phyloP scores from a whole-genome alignment of 2,888 invertebrate species.

The Linyphia triangularis region DNA sequence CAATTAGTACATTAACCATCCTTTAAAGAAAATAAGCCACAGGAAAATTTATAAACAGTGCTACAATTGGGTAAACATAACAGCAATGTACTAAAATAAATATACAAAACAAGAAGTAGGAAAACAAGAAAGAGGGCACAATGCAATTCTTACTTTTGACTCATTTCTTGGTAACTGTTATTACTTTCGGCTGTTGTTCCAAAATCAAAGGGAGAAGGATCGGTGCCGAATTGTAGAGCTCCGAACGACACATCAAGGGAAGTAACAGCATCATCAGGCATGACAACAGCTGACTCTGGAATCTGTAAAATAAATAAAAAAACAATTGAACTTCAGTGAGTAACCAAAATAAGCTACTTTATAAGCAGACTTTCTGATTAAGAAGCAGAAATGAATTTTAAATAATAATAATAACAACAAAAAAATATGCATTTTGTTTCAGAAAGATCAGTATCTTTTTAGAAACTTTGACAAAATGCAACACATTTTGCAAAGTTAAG shows the following conservation, averaged over 20 bases:
- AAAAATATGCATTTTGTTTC: too few species aligned
- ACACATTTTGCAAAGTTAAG: too few species aligned
- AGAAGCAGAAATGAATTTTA: too few species aligned
- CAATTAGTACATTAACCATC: background rate
- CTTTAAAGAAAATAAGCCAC: background rate
- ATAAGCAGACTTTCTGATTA: too few species aligned
- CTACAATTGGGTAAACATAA: background rate
- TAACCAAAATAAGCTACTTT: too few species aligned
- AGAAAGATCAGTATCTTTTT: too few species aligned
- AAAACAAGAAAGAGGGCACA: background rate
- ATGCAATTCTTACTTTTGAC: constrained; percentile 62
- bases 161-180: constrained; percentile 57
- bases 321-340: too few species aligned
- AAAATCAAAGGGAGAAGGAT: constrained; percentile 73
- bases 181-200: constrained; percentile 51
- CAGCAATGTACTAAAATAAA: background rate
- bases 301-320: constrained; percentile 84
- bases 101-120: background rate
- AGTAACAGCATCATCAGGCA: constrained; percentile 91
- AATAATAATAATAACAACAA: too few species aligned
- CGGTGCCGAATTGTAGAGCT: constrained; percentile 84
- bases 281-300: constrained; percentile 95
- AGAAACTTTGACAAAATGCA: too few species aligned
- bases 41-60: background rate
- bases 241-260: constrained; percentile 96